A percentile compares a stretch with the other conserved stretches of the same genome.
Conservation (phyloP, 2,888 invertebrate genomes). For the Pteria penguin region DNA sequence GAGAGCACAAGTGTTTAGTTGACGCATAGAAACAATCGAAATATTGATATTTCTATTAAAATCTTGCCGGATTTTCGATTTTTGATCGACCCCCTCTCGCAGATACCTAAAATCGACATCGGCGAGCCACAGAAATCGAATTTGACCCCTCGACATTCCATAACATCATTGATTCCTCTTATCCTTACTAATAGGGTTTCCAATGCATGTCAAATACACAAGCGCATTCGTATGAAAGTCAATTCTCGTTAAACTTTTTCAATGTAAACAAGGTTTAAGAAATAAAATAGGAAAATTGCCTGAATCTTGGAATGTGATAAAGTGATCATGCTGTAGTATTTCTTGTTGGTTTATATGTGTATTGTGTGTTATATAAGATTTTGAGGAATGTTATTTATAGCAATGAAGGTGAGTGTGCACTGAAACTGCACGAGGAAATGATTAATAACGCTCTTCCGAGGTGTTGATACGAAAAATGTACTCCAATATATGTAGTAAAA, state of each 20-base stretch:
- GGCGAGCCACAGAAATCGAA: not conserved
- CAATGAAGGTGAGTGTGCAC: too few relatives aligned
- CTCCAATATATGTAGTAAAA: too few relatives aligned
- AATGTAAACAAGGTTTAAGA: not conserved
- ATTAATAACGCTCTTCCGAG: too few relatives aligned
- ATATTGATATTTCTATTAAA: slow-evolving; percentile 26
- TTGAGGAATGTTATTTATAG: too few relatives aligned
- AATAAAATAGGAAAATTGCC: too few relatives aligned
- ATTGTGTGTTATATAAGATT: too few relatives aligned
- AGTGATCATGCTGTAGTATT: too few relatives aligned
- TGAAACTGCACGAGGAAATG: too few relatives aligned
- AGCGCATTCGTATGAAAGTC: not conserved
- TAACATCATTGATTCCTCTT: not conserved
- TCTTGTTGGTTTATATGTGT: too few relatives aligned
- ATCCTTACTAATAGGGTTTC: not conserved
- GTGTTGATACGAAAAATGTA: too few relatives aligned
- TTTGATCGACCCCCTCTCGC: slow-evolving; percentile 14
- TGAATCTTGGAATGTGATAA: too few relatives aligned
- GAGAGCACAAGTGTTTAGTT: slow-evolving; percentile 3
- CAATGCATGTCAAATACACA: not conserved
- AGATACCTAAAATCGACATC: not conserved
- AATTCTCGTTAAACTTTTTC: not conserved
- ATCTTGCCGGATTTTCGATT: slow-evolving; percentile 25
- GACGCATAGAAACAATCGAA: slow-evolving; percentile 12
- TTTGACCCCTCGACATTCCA: not conserved